These are phyloP conservation scores for Enteromius unitaeniatus DNA, from an alignment of 2,797 vertebrate species.

Conservation along the genomic window DNA sequence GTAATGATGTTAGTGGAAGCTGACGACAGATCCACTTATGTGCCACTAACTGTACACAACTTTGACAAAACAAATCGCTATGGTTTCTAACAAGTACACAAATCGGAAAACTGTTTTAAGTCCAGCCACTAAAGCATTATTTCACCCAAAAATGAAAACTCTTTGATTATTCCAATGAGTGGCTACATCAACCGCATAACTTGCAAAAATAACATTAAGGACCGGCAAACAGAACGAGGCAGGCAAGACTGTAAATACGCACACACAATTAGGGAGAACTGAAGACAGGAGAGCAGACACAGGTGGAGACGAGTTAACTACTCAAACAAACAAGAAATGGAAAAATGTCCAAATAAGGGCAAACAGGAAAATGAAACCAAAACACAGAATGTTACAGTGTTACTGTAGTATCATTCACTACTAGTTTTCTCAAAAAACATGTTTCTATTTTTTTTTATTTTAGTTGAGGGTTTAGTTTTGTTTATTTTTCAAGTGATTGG, in stretches of 20 bases:
- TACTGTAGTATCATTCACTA: background rate
- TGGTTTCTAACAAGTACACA: background rate
- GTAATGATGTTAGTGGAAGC: background rate
- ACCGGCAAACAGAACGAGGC: too few relatives aligned
- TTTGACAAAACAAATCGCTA: constrained; percentile 1
- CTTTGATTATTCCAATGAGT: too few relatives aligned
- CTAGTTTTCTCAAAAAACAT: background rate
- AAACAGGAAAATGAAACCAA: too few relatives aligned
- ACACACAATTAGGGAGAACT: too few relatives aligned
- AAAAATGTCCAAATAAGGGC: too few relatives aligned
- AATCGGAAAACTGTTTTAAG: background rate
- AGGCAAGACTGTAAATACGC: too few relatives aligned
- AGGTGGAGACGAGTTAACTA: too few relatives aligned
- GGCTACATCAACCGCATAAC: too few relatives aligned
- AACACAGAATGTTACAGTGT: too few relatives aligned
- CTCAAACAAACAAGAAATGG: too few relatives aligned
- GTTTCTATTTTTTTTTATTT: background rate
- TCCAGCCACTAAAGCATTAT: background rate
- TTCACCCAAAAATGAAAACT: background rate
- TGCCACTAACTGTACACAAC: background rate
- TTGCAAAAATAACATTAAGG: too few relatives aligned
- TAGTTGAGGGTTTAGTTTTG: background rate
- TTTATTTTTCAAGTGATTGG: background rate
- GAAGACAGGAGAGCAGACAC: too few relatives aligned
- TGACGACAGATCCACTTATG: background rate